phyloP scores from a whole-genome alignment of 2,797 vertebrate genomes.

The Gymnothorax reevesii region DNA sequence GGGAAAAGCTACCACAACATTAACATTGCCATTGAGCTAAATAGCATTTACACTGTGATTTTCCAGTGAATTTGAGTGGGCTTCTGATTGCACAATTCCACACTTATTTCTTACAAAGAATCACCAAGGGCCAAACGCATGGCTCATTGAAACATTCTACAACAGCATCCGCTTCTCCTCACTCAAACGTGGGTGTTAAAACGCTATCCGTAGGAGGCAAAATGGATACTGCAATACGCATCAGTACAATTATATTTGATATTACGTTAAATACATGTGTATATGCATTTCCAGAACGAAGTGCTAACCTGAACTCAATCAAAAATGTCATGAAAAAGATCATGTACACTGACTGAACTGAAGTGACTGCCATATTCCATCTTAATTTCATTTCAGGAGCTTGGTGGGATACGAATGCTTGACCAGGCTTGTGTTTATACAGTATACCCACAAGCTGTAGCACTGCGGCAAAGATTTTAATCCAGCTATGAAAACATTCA shows the following conservation, averaged over 20 bases:
- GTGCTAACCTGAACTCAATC: neutral
- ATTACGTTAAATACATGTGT: neutral
- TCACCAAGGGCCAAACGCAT: neutral
- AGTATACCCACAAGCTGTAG: neutral
- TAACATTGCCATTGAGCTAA: neutral
- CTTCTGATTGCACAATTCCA: neutral
- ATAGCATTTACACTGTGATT: neutral
- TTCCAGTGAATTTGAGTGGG: neutral
- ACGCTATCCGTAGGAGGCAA: neutral
- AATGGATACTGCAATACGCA: neutral
- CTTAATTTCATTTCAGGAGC: neutral
- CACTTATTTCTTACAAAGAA: neutral
- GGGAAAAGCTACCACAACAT: neutral
- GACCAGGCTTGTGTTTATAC: neutral
- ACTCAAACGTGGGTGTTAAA: neutral
- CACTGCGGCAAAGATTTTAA: neutral
- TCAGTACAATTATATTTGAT: neutral
- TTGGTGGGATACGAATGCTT: neutral
- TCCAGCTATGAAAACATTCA: neutral
- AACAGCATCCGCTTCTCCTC: neutral
- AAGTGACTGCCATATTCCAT: neutral
- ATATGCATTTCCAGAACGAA: neutral
- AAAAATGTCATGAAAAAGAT: neutral
- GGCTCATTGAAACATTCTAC: neutral
- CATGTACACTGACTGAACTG: neutral